Base-by-base conservation (phyloP, 2,797 vertebrate genomes). In the Synaphobranchus kaupii region DNA sequence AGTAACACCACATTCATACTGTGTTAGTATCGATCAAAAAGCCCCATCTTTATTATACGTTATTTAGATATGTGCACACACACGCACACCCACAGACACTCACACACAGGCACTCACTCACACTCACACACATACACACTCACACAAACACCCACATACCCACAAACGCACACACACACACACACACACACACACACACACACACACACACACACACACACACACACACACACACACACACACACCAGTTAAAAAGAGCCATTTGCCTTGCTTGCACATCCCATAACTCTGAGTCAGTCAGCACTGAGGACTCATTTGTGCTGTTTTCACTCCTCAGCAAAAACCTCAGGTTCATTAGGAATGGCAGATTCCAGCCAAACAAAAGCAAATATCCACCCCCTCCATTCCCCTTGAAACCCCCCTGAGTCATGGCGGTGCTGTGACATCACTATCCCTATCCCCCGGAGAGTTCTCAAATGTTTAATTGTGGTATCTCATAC, bases 81-180 rank as follows among this genome's bases (percentile, higher is more conserved):
- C 56, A 68, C 48, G 52, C 60, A 12, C 66, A 71, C n/a, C n/a
- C 22, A 68, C 4, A 13, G 48, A 83, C 82, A 54, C 48, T 13
- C 10, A 78, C 63, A n/a, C 22, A 68, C 4, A 13, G 48, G 54
- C 82, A 54, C 48, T 13, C 10, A 78, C 39, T 39, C 63, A n/a
- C 25, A 68, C 63, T 10, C 82, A 83, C 60, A 86, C 58, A 47
- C 82, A 76, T 50, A 86, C 56, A 56, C 48, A 52, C 60, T n/a
- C 82, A 83, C 60, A 86, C 56, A 68, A 31, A 60, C 60, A 12
- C 68, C 9, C 58, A 47, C 82, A 76, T 50, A 86, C 56, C 48
- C 48, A 52, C 60, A 12, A 28, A 71, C 58, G 34, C 73, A 83
- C 60, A 86, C 56, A 68, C 48, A 60, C 60, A 12, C 68, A 71